These are phyloP conservation scores for Bradypodion ventrale DNA, from an alignment of 2,797 vertebrate genomes.

Conservation along the genomic window DNA sequence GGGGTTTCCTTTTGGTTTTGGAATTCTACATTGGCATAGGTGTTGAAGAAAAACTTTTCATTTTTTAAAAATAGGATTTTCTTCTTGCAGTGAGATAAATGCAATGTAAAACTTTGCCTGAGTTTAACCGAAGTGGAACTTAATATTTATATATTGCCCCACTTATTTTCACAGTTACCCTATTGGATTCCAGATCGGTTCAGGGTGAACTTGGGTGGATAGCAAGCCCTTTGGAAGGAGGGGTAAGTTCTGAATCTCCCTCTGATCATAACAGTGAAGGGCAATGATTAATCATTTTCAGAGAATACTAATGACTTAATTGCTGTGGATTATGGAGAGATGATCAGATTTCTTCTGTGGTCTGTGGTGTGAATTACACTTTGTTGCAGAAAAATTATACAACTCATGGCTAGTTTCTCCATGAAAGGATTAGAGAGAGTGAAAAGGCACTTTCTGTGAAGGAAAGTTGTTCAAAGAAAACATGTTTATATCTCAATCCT, in stretches of 20 bases:
- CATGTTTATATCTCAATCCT: conserved; percentile 27
- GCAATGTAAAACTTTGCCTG: conserved; percentile 45
- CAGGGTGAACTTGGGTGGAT: conserved; percentile 99
- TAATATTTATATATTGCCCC: conserved; percentile 53
- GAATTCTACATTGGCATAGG: conserved; percentile 46
- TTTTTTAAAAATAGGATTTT: conserved; percentile 49
- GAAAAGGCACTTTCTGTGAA: conserved; percentile 69
- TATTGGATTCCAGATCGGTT: conserved; percentile 97
- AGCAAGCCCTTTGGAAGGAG: conserved; percentile 96
- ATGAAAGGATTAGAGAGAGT: conserved; percentile 71
- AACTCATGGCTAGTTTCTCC: conserved; percentile 71
- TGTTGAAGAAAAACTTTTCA: conserved; percentile 34
- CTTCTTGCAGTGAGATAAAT: conserved; percentile 64
- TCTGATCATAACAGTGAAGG: conserved; percentile 73
- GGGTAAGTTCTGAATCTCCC: conserved; percentile 86
- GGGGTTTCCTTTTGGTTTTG: conserved; percentile 11
- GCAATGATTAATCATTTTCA: conserved; percentile 75
- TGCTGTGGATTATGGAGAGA: conserved; percentile 82
- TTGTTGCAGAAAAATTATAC: conserved; percentile 94
- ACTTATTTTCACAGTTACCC: conserved; percentile 85
- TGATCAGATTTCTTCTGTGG: conserved; percentile 86
- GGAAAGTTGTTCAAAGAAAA: conserved; percentile 60
- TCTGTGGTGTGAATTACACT: conserved; percentile 86
- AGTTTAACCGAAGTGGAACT: conserved; percentile 67
- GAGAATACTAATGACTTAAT: conserved; percentile 74